phyloP scores from a whole-genome alignment of 92 coral and sea anemone genomes.

The Porites rus region DNA sequence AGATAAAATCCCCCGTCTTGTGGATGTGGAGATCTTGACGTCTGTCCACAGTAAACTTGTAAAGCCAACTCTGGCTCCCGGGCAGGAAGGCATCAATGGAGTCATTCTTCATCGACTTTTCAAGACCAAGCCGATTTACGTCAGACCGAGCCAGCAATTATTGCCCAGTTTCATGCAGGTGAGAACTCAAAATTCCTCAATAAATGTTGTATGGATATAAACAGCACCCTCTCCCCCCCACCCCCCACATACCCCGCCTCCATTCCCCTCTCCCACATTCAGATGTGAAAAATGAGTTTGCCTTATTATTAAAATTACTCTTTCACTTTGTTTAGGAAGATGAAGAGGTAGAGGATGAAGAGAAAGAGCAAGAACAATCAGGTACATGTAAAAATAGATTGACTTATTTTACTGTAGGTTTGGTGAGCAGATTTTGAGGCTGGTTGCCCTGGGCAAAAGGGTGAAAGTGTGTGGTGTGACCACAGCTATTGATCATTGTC shows the following conservation, averaged over 20 bases:
- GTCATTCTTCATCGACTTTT: not conserved
- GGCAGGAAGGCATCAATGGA: constrained; percentile 40
- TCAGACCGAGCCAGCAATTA: not conserved
- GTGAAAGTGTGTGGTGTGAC: too few species aligned
- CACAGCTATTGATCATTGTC: not conserved
- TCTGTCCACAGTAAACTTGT: constrained; percentile 54
- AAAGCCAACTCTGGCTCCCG: constrained; percentile 60
- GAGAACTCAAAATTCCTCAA: not conserved
- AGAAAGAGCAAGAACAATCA: not conserved
- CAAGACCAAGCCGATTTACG: not conserved
- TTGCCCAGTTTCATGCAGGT: not conserved
- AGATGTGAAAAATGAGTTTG: too few species aligned
- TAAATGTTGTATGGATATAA: too few species aligned
- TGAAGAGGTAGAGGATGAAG: constrained; percentile 5
- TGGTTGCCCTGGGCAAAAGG: too few species aligned
- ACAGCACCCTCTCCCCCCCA: too few species aligned
- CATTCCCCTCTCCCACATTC: too few species aligned
- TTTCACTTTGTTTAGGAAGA: not conserved
- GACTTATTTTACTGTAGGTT: too few species aligned
- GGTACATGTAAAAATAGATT: not conserved
- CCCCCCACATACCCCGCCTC: too few species aligned
- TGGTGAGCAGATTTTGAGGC: too few species aligned
- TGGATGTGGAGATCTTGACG: constrained; percentile 37
- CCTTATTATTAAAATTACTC: not conserved
- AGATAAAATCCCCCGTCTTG: constrained; percentile 45